A percentile compares a stretch with the other conserved stretches of the same genome.
phyloP scores from a whole-genome alignment of 2,888 invertebrate genomes.

The Xylota sylvarum region DNA sequence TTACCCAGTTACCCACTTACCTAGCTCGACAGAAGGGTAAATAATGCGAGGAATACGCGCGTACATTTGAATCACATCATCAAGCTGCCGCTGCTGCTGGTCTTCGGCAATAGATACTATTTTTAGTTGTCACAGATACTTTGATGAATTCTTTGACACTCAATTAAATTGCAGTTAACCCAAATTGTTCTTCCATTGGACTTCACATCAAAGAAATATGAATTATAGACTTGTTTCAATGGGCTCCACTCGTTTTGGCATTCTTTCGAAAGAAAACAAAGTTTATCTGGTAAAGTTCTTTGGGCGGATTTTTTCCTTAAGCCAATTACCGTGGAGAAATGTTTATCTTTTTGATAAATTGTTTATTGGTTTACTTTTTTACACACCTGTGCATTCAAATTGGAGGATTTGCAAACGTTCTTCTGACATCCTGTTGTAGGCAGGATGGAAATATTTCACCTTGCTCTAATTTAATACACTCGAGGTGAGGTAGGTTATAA shows the following conservation, averaged over 20 bases:
- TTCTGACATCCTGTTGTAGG: background rate
- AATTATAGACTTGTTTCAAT: conserved; percentile 10
- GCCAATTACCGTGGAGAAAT: conserved; percentile 55
- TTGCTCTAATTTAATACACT: conserved; percentile 39
- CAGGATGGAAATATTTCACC: background rate
- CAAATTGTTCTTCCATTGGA: conserved; percentile 31
- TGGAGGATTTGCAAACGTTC: conserved; percentile 13
- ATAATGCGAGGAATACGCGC: conserved; percentile 16
- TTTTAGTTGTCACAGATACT: conserved; percentile 30
- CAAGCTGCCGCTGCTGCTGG: background rate
- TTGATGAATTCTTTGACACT: conserved; percentile 72
- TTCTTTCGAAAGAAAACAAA: conserved; percentile 31
- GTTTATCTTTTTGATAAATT: conserved; percentile 60
- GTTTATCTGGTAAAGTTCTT: conserved; percentile 17
- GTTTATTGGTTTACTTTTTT: conserved; percentile 46
- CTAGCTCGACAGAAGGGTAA: conserved; percentile 5
- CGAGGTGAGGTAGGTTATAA: conserved; percentile 26
- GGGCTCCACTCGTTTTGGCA: background rate
- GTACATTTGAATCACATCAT: background rate
- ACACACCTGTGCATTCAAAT: conserved; percentile 41
- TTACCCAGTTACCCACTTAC: conserved; percentile 21
- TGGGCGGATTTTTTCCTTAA: conserved; percentile 10
- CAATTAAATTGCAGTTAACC: conserved; percentile 74
- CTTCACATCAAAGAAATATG: conserved; percentile 56
- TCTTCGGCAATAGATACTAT: conserved; percentile 21